Base-by-base conservation (phyloP, 1,140 invertebrate species). In the Campoletis sonorensis region DNA sequence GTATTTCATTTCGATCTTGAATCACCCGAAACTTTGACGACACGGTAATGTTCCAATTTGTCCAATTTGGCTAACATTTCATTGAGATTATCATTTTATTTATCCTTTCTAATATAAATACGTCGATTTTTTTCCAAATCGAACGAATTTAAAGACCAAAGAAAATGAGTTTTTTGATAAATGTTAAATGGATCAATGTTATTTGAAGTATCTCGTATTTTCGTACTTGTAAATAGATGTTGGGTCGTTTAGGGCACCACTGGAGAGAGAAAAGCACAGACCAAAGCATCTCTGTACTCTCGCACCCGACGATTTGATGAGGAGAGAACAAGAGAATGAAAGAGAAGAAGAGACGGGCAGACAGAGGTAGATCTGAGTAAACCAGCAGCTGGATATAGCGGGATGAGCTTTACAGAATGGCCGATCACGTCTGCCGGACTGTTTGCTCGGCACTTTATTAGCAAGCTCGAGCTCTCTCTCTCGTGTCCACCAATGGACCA, bases 381-480 rank as follows among this genome's bases (percentile, higher is more conserved):
- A 77, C 30, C 18, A 64, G 54, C 54, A 77, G 51, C 7, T 16
- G 49, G 45, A 75, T 54, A 75, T 54, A 75, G 51, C 49, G 64
- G 51, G 51, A 77, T 77, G 73, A 77, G 73, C 73, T 77, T 77
- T 77, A 40, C 73, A 23, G 73, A 77, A 77, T 77, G 73, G 76
- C 61, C 54, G 81, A 82, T 82, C 81, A 82, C 82, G 81, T 82
- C 79, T 81, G 67, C 21, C 80, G 77, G 81, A 80, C 81, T 85
- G 85, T 85, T 87, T 87, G 83, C 85, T 81, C 83, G 80, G 79
- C 83, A 83, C 84, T 84, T 87, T 87, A 87, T 87, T 85, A 87
- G 83, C 81, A 78, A 81, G 72, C 79, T 79, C 67, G 33, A 54
- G 26, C 49, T 33, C 1, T 26, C 1, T 26, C 72, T 13, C 33